Base-by-base conservation (phyloP, 2,888 invertebrate species). In the Graphium colonna region DNA sequence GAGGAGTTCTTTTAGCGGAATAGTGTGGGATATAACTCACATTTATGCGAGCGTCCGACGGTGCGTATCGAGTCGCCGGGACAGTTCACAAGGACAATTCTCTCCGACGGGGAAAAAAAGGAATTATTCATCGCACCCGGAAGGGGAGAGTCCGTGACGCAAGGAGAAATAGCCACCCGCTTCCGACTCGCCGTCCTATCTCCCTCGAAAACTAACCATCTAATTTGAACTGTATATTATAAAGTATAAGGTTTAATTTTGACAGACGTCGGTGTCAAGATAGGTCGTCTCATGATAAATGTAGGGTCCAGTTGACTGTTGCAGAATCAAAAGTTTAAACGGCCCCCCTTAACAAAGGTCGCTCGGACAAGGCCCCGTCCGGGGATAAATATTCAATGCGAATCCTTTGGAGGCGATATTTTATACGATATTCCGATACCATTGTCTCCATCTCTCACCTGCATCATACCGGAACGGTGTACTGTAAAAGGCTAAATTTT, bases 91-190 rank as follows among this genome's bases (percentile, higher is more conserved):
- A 83, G 82, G 86, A 89, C 88, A 84, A 83, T 88, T 79, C 79
- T 80, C 78, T 79, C 79, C 71, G 78, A 73, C 77, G 86, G 85
- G 86, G 84, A 36, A 85, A 83, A 85, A 88, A 86, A 82, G 83
- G 88, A 88, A 89, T 89, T 88, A 89, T 89, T 89, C 88, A 89
- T 88, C 88, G 83, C 87, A 88, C 89, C 88, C 89, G 89, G 89
- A 89, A 89, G 88, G 88, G 89, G 88, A 88, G 88, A 88, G 80
- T 70, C 79, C 80, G 78, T 88, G 89, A 87, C 88, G 89, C 88
- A 88, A 89, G 84, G 79, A 79, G 86, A 82, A 71, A 84, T 82
- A 79, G 82, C 83, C 83, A 81, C 78, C 78, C 76, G 78, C 71
- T 66, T 55, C 62, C 61, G 57, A 17, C 52, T 56, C 59, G 79